Evolutionary conservation across 2,888 invertebrate genomes (phyloP).

Genomic region (Heliconius ethilla): DNA sequence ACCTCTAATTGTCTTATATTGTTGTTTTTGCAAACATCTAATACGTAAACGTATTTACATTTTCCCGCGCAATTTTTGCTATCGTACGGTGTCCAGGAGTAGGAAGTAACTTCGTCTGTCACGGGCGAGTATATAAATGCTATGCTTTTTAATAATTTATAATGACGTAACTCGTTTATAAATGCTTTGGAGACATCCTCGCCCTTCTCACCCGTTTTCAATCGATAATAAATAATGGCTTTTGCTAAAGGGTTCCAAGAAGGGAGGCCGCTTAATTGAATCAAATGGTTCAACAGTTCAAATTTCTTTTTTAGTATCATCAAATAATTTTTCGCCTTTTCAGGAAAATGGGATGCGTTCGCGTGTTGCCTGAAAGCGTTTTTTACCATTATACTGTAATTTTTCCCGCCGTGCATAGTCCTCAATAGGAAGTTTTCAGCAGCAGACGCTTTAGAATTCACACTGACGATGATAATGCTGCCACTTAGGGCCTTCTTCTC

Average conservation of each 20-base stretch:
- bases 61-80: constrained; percentile 69
- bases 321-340: constrained; percentile 81
- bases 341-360: constrained; percentile 79
- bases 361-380: constrained; percentile 75
- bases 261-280: constrained; percentile 74
- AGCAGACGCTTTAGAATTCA: constrained; percentile 71
- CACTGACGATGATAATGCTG: constrained; percentile 77
- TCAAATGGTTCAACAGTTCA: constrained; percentile 72
- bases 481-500: constrained; percentile 78
- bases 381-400: constrained; percentile 79
- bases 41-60: constrained; percentile 68
- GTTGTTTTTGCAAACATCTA: constrained; percentile 68
- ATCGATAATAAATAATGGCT: constrained; percentile 71
- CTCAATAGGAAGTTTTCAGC: constrained; percentile 70
- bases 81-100: constrained; percentile 74
- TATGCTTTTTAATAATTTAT: constrained; percentile 70
- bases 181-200: constrained; percentile 63
- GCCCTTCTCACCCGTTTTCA: constrained; percentile 59
- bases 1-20: constrained; percentile 57
- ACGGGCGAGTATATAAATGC: constrained; percentile 66
- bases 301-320: constrained; percentile 76
- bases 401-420: constrained; percentile 72
- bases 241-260: constrained; percentile 80
- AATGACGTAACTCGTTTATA: constrained; percentile 68
- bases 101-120: constrained; percentile 65